Evolutionary conservation across 1,140 invertebrate genomes (phyloP).

Genomic region (Wasmannia auropunctata): DNA sequence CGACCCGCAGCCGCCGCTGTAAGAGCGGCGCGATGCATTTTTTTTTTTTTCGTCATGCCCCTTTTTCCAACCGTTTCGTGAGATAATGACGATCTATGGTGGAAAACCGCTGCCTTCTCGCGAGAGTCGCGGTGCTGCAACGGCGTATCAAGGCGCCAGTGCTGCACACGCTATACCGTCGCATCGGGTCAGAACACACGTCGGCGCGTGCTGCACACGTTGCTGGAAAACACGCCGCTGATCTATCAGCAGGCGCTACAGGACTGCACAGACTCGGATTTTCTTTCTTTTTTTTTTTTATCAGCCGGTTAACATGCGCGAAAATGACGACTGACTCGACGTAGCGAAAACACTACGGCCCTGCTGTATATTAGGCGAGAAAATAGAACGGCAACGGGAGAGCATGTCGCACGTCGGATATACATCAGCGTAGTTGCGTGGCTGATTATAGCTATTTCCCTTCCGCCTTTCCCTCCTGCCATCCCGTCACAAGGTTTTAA

Average conservation of each 20-base stretch:
- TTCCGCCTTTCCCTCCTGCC: background rate
- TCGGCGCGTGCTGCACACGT: slow-evolving; percentile 19
- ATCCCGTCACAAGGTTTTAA: background rate
- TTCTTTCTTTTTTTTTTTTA: background rate
- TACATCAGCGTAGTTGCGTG: slow-evolving; percentile 13
- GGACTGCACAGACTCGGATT: background rate
- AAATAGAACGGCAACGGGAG: slow-evolving; percentile 24
- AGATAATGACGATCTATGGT: slow-evolving; percentile 73
- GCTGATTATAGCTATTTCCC: slow-evolving; percentile 23
- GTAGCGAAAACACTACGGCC: background rate
- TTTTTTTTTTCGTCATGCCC: slow-evolving; percentile 17
- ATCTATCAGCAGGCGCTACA: slow-evolving; percentile 31
- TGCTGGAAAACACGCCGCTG: slow-evolving; percentile 14
- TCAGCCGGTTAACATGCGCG: slow-evolving; percentile 12
- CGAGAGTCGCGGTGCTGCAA: slow-evolving; percentile 23
- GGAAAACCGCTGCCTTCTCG: slow-evolving; percentile 39
- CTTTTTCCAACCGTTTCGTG: slow-evolving; percentile 36
- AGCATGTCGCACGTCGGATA: slow-evolving; percentile 24
- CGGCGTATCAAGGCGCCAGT: slow-evolving; percentile 1
- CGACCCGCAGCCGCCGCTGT: background rate
- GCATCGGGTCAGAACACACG: slow-evolving; percentile 8
- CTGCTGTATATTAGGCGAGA: slow-evolving; percentile 46
- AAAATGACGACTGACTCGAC: slow-evolving; percentile 9
- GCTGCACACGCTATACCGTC: slow-evolving; percentile 2
- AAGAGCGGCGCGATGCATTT: slow-evolving; percentile 3